Evolutionary conservation across 2,888 invertebrate genomes (phyloP).

Genomic region (Cataglyphis rosenhaueri): DNA sequence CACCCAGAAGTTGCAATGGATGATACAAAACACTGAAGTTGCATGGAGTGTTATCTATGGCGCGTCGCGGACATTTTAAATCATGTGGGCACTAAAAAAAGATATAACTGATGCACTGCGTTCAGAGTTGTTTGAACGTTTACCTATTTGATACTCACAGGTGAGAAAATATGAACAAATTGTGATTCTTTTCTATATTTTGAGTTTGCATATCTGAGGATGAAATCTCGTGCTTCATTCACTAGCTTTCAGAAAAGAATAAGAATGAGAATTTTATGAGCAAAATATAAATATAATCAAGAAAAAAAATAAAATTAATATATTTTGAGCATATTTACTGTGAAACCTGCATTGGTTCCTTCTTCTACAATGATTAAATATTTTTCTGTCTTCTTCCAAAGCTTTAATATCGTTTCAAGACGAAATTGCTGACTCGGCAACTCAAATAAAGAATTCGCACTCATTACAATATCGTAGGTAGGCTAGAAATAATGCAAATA

Average conservation of each 20-base stretch:
- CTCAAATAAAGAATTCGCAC: slow-evolving; percentile 93
- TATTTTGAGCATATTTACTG: slow-evolving; percentile 85
- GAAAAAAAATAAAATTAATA: not conserved
- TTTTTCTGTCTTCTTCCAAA: slow-evolving; percentile 95
- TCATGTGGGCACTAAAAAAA: slow-evolving; percentile 93
- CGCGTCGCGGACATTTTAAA: slow-evolving; percentile 90
- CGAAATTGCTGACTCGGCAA: slow-evolving; percentile 89
- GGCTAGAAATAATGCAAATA: slow-evolving; percentile 83
- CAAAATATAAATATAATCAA: slow-evolving; percentile 13
- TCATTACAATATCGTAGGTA: slow-evolving; percentile 92
- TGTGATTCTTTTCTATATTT: slow-evolving; percentile 78
- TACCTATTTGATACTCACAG: slow-evolving; percentile 87
- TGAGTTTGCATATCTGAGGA: slow-evolving; percentile 87
- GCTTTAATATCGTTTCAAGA: slow-evolving; percentile 89
- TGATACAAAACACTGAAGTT: slow-evolving; percentile 90
- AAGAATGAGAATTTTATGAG: slow-evolving; percentile 5
- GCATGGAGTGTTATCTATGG: slow-evolving; percentile 90
- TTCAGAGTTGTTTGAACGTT: not conserved
- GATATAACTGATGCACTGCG: not conserved
- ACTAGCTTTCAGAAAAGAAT: slow-evolving; percentile 86
- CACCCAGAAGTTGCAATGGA: slow-evolving; percentile 84
- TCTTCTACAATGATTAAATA: slow-evolving; percentile 94
- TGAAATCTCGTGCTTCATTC: slow-evolving; percentile 93
- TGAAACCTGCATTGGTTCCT: slow-evolving; percentile 93
- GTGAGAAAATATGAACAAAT: slow-evolving; percentile 90